These are phyloP conservation scores for Cotesia vestalis DNA, from an alignment of 1,140 invertebrate species.

Conservation along the genomic window DNA sequence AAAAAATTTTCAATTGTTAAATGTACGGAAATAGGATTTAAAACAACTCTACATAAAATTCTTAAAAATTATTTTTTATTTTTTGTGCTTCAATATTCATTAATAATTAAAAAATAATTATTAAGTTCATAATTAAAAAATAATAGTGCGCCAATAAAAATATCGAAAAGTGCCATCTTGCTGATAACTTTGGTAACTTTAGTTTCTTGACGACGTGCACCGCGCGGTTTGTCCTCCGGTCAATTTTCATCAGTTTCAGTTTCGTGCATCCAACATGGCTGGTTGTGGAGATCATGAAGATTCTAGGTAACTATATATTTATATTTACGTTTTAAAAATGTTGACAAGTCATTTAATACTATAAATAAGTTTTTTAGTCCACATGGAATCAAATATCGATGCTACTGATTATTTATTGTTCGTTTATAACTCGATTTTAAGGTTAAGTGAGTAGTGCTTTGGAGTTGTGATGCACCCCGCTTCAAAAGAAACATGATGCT, in stretches of 20 bases:
- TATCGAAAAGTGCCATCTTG: too few species aligned
- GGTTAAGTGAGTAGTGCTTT: conserved; percentile 51
- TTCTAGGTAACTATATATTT: conserved; percentile 59
- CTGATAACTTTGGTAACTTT: too few species aligned
- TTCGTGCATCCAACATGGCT: conserved; percentile 66
- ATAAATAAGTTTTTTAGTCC: background rate
- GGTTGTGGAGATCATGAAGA: conserved; percentile 65
- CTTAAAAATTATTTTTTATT: too few species aligned
- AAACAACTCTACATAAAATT: too few species aligned
- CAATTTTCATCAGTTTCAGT: conserved; percentile 43
- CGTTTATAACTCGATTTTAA: conserved; percentile 45
- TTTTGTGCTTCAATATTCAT: too few species aligned
- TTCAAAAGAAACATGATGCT: conserved; percentile 47
- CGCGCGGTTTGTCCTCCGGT: too few species aligned
- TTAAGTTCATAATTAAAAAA: too few species aligned
- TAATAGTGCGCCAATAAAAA: too few species aligned
- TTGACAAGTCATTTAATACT: background rate
- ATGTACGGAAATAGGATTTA: too few species aligned
- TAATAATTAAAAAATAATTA: too few species aligned
- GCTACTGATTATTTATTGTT: background rate
- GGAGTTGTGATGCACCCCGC: conserved; percentile 41
- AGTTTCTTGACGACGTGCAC: too few species aligned
- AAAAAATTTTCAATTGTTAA: too few species aligned
- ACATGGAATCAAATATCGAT: background rate
- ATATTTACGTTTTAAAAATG: background rate